A percentile compares a stretch with the other conserved stretches of the same genome.
Evolutionary conservation across 1,140 invertebrate species (phyloP).

Genomic region (Conopomorpha cramerella): DNA sequence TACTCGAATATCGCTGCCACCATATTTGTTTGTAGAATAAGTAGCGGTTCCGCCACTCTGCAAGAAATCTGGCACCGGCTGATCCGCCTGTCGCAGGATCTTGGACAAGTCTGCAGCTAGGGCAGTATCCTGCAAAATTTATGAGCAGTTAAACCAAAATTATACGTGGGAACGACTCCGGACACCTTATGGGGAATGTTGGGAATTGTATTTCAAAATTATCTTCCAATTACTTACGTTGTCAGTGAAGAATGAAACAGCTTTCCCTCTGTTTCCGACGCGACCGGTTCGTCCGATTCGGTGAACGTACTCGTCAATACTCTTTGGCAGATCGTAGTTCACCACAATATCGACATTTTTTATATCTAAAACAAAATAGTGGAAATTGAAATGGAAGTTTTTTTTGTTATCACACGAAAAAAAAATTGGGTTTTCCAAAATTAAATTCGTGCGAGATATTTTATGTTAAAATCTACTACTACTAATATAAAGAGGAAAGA

Average conservation of each 20-base stretch:
- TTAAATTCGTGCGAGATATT: too few species aligned
- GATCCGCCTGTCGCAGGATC: conserved; percentile 70
- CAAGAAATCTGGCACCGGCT: conserved; percentile 69
- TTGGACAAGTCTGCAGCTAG: conserved; percentile 71
- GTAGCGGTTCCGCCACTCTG: conserved; percentile 38
- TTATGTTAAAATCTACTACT: too few species aligned
- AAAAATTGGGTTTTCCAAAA: too few species aligned
- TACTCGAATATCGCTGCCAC: conserved; percentile 52
- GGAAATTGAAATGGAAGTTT: too few species aligned
- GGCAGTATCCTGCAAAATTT: conserved; percentile 57
- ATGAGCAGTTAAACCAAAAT: too few species aligned
- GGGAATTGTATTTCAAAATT: too few species aligned
- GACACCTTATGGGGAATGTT: too few species aligned
- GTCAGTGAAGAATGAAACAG: conserved; percentile 81
- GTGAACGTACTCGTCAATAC: conserved; percentile 93
- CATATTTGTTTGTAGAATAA: conserved; percentile 42
- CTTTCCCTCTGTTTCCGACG: conserved; percentile 88
- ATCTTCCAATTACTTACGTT: conserved; percentile 47
- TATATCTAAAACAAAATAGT: too few species aligned
- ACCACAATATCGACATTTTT: conserved; percentile 85
- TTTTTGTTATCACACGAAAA: too few species aligned
- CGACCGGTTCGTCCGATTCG: conserved; percentile 93
- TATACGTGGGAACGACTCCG: too few species aligned
- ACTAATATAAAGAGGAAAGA: too few species aligned
- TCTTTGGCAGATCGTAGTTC: conserved; percentile 89